Evolutionary conservation across 2,888 invertebrate species (phyloP).

Genomic region (Holacanthella duospinosa): DNA sequence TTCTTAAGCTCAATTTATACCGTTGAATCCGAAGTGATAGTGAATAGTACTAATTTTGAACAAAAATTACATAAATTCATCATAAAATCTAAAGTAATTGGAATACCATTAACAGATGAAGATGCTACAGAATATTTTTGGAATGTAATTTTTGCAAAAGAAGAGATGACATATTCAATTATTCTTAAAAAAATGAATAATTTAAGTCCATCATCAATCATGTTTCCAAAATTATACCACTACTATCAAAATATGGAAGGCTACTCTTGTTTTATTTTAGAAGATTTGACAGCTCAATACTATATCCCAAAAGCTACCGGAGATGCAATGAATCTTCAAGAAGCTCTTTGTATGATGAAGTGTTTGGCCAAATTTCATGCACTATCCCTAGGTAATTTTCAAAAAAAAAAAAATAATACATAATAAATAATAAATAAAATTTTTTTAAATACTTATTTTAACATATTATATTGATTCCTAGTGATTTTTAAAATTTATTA

Average conservation of each 20-base stretch:
- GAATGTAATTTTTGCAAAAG: conserved; percentile 31
- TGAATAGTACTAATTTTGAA: neutral
- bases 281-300: conserved; percentile 29
- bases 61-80: conserved; percentile 1
- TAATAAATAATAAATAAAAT: neutral
- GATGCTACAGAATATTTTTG: conserved; percentile 21
- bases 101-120: neutral
- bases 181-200: conserved; percentile 20
- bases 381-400: conserved; percentile 29
- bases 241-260: conserved; percentile 28
- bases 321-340: conserved; percentile 15
- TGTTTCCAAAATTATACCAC: conserved; percentile 23
- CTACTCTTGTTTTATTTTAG: conserved; percentile 30
- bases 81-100: conserved; percentile 1
- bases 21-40: neutral
- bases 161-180: conserved; percentile 23
- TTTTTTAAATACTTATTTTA: neutral
- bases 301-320: conserved; percentile 21
- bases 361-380: conserved; percentile 30
- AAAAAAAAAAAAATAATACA: neutral
- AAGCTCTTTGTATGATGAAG: conserved; percentile 26
- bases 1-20: conserved; percentile 6
- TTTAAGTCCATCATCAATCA: neutral
- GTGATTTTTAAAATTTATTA: neutral
- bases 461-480: neutral